phyloP scores from a whole-genome alignment of 2,113 vertebrate genomes.

The Genyomyrus donnyi region DNA sequence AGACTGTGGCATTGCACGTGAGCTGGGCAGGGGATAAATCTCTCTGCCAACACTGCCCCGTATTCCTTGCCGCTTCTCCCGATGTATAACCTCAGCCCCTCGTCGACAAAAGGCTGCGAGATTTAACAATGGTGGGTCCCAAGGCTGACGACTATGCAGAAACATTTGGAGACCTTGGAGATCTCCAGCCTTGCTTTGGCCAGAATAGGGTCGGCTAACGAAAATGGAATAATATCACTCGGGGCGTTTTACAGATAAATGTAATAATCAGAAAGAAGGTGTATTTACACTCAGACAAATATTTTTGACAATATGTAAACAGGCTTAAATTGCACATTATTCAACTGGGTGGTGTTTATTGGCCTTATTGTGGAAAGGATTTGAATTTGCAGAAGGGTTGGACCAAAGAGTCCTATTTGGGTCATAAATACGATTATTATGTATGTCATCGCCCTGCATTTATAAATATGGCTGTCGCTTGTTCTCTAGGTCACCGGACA shows the following conservation, averaged over 20 bases:
- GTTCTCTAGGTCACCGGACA: conserved; percentile 75
- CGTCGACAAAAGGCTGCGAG: neutral
- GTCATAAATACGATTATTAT: neutral
- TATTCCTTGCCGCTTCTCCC: neutral
- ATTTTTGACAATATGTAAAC: neutral
- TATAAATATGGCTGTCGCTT: neutral
- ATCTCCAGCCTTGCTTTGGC: neutral
- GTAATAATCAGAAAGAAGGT: neutral
- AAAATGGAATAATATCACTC: neutral
- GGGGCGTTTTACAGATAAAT: neutral
- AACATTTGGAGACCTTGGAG: neutral
- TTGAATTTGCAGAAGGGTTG: neutral
- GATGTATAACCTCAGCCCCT: neutral
- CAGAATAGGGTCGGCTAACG: neutral
- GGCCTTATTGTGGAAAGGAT: neutral
- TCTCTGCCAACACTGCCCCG: neutral
- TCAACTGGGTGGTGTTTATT: neutral
- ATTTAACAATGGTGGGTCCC: neutral
- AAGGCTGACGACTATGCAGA: neutral
- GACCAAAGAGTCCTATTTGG: neutral
- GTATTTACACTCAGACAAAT: neutral
- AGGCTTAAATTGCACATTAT: neutral
- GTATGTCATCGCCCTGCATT: neutral
- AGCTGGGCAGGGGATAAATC: neutral
- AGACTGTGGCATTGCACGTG: neutral